Percentiles rank a stretch among this genome's conserved stretches.
Conservation (phyloP, 2,888 invertebrate species). For the Nineta flava region DNA sequence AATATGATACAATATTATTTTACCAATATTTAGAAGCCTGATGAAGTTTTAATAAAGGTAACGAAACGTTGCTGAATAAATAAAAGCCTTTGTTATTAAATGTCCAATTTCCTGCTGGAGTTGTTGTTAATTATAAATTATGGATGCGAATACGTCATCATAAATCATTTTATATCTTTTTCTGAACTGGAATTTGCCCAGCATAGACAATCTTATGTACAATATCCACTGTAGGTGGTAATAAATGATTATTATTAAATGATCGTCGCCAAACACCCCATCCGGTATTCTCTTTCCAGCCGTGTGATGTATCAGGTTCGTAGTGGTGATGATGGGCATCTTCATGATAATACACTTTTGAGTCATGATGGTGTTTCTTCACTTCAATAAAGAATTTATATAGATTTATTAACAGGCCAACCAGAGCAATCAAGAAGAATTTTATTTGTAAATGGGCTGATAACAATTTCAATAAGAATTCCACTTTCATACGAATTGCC, state of each 20-base stretch:
- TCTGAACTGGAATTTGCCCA: neutral
- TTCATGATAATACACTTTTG: conserved; percentile 68
- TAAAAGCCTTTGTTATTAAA: too few relatives aligned
- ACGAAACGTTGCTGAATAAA: too few relatives aligned
- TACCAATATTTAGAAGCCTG: too few relatives aligned
- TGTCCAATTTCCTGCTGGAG: too few relatives aligned
- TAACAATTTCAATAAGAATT: conserved; percentile 52
- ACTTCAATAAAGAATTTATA: conserved; percentile 59
- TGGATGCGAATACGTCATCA: too few relatives aligned
- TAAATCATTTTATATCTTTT: neutral
- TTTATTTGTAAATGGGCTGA: conserved; percentile 60
- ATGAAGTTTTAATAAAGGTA: too few relatives aligned
- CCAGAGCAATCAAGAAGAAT: conserved; percentile 55
- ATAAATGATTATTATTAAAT: neutral
- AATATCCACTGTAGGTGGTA: neutral
- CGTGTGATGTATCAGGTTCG: conserved; percentile 23
- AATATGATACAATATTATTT: too few relatives aligned
- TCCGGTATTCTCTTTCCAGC: neutral
- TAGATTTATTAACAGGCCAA: conserved; percentile 51
- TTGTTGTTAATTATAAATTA: too few relatives aligned
- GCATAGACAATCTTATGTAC: neutral
- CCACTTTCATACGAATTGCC: conserved; percentile 54
- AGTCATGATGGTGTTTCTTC: conserved; percentile 48
- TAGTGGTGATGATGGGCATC: conserved; percentile 72
- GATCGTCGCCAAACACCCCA: neutral